Evolutionary conservation across 2,113 vertebrate species (phyloP), one percentile per base, ranked within the genome.

Genomic region (Hiodon alosoides): DNA sequence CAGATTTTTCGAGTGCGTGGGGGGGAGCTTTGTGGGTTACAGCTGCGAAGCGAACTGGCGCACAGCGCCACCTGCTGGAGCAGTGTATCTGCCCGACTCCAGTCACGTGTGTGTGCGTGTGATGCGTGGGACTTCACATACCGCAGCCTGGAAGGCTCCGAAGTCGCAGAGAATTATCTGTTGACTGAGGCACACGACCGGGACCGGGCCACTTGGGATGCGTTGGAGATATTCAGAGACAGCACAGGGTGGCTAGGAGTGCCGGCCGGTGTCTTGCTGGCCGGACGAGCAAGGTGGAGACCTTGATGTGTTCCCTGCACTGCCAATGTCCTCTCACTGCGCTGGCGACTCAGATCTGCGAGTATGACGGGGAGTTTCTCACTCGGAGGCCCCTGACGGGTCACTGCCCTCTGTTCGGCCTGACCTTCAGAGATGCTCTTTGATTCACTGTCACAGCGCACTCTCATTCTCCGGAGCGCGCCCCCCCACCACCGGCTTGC

Each of bases 51-150:
- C 80, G 51, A 70, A 82, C 83, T 88, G 79, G 83, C 78, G 75
- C 79, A 86, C 80, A 89, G 87, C 84, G 69, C 86, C 87, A 85
- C 87, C 89, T 83, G 78, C 81, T 89, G 89, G 87, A 10, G 5
- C 17, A 59, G 46, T 68, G 70, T 58, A 4, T 53, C 59, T 54
- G 16, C 82, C 61, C 17, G 68, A 17, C 52, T 31, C 51, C 17
- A 53, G 8, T 10, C 17, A 7, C 52, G 68, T 52, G 17, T 54
- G 68, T 55, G 68, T 52, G 10, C 14, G 9, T 17, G 14, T 17
- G 14, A 14, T 31, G 48, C 31, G 31, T 31, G 31, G 31, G 31
- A 31, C 31, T 31, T 31, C 31, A 31, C 31, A 31, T 31, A 31
- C 31, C 31, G 31, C 31, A 31, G 31, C 31, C 31, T 31, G 31